A percentile compares a stretch with the other conserved stretches of the same genome.
These are phyloP conservation scores for Pygocentrus nattereri DNA, from an alignment of 2,797 vertebrate genomes.

Conservation along the genomic window DNA sequence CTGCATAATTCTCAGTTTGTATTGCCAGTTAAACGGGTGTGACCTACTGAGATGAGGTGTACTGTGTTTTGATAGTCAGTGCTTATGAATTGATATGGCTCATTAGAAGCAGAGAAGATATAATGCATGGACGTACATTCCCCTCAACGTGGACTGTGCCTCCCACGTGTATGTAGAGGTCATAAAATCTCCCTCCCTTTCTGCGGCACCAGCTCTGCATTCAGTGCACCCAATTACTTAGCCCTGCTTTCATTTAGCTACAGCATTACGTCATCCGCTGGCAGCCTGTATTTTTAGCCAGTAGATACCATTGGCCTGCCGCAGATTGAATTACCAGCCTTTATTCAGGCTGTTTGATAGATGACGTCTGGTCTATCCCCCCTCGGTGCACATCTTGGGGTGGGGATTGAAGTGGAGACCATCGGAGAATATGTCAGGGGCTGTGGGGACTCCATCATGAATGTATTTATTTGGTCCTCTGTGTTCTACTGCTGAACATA, in stretches of 20 bases:
- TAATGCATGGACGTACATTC: conserved; percentile 59
- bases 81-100: conserved; percentile 63
- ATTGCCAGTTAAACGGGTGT: neutral
- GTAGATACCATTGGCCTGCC: conserved; percentile 71
- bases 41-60: neutral
- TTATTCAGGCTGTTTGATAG: conserved; percentile 69
- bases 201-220: conserved; percentile 42
- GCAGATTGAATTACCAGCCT: conserved; percentile 81
- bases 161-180: conserved; percentile 21
- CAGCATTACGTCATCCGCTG: conserved; percentile 82
- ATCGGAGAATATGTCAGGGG: conserved; percentile 48
- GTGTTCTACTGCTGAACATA: conserved; percentile 12
- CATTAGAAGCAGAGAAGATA: conserved; percentile 63
- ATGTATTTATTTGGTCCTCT: neutral
- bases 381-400: conserved; percentile 4
- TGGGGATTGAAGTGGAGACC: conserved; percentile 30
- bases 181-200: conserved; percentile 36
- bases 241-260: conserved; percentile 66
- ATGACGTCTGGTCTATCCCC: conserved; percentile 54
- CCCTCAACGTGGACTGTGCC: neutral
- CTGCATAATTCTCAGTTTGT: no score
- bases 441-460: conserved; percentile 2
- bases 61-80: conserved; percentile 21
- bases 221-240: conserved; percentile 82
- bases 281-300: conserved; percentile 81